Evolutionary conservation across 1,140 invertebrate genomes (phyloP).

Genomic region (Zaprionus gabonicus): DNA sequence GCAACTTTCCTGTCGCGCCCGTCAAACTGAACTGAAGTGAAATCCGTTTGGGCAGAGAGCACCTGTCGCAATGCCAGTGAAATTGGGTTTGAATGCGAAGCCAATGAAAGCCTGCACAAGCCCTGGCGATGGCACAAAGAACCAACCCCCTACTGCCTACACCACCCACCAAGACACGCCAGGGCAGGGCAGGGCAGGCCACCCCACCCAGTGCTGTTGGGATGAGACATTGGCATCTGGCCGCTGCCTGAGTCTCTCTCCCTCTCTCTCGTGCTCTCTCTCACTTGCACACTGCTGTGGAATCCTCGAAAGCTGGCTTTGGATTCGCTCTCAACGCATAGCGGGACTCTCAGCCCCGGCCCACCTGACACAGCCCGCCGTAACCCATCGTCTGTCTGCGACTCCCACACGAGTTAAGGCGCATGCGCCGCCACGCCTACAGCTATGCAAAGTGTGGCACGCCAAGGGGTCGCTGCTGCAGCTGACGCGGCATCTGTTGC

Average conservation of each 20-base stretch:
- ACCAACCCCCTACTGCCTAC: conserved; percentile 8
- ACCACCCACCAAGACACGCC: conserved; percentile 11
- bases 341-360: conserved; percentile 58
- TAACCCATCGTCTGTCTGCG: background rate
- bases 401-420: conserved; percentile 48
- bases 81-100: conserved; percentile 74
- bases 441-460: conserved; percentile 30
- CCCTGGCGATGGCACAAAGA: conserved; percentile 14
- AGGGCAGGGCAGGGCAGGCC: background rate
- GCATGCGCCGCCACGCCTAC: conserved; percentile 79
- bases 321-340: conserved; percentile 66
- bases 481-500: conserved; percentile 60
- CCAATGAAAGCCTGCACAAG: conserved; percentile 65
- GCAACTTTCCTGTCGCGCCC: conserved; percentile 64
- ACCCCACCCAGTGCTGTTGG: background rate
- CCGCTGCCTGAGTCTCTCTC: background rate
- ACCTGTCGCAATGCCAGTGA: conserved; percentile 78
- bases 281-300: conserved; percentile 71
- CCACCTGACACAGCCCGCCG: too few species aligned
- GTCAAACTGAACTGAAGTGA: conserved; percentile 63
- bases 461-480: conserved; percentile 28
- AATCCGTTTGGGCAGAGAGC: conserved; percentile 21
- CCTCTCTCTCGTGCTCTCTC: background rate
- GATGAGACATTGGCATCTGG: conserved; percentile 41
- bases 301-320: conserved; percentile 58